A percentile compares a stretch with the other conserved stretches of the same genome.
phyloP scores from a whole-genome alignment of 2,888 invertebrate genomes.

The Drosophila emarginata region DNA sequence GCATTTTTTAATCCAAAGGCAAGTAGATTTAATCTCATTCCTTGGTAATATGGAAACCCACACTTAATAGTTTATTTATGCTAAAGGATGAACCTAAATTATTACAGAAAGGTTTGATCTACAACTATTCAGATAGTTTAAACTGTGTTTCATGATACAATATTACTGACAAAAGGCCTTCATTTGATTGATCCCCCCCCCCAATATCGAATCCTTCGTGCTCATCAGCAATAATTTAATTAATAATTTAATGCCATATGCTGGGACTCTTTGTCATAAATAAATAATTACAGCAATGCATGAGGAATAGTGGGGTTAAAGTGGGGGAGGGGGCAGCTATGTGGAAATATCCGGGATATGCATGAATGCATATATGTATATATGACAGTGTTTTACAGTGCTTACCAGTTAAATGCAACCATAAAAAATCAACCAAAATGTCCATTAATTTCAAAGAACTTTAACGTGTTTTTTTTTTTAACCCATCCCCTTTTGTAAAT shows the following conservation, averaged over 20 bases:
- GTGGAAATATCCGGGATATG: neutral
- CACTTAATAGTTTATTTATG: no score
- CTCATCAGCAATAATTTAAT: slow-evolving; percentile 56
- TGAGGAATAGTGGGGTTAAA: neutral
- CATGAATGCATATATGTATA: slow-evolving; percentile 13
- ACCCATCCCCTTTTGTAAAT: neutral
- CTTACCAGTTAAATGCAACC: neutral
- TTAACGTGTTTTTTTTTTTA: neutral
- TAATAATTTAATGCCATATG: slow-evolving; percentile 56
- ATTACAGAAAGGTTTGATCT: no score
- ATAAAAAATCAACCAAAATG: neutral
- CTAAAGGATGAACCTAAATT: no score
- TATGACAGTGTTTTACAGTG: neutral
- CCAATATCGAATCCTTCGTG: neutral
- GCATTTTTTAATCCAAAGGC: no score
- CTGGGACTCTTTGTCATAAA: slow-evolving; percentile 43
- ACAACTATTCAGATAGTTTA: no score
- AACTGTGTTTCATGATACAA: neutral
- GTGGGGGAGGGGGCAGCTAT: neutral
- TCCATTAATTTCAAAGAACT: no score
- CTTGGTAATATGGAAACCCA: no score
- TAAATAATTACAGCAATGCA: slow-evolving; percentile 42
- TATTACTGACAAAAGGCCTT: neutral
- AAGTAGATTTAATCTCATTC: no score
- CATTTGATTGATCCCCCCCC: neutral